Conservation (phyloP, 2,113 vertebrate genomes). For the Azemiops feae region DNA sequence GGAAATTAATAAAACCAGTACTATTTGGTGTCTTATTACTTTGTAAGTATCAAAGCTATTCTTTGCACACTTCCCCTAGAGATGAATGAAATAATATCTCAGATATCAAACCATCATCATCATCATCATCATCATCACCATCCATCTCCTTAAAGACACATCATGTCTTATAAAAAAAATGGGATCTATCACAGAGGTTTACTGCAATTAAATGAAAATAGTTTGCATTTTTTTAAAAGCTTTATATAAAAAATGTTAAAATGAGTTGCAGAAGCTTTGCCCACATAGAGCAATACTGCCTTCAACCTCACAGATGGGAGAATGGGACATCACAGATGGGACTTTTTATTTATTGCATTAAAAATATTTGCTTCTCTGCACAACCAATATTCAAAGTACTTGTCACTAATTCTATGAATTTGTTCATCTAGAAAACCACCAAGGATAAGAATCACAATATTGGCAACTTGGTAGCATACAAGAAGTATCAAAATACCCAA, state of each 20-base stretch:
- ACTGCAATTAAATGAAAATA: slow-evolving; percentile 26
- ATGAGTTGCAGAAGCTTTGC: not conserved
- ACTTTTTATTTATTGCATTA: not conserved
- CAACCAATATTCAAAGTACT: not conserved
- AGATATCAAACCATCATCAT: not conserved
- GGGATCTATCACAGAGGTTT: slow-evolving; percentile 15
- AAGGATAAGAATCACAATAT: not conserved
- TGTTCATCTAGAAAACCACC: not conserved
- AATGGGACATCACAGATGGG: slow-evolving; percentile 2
- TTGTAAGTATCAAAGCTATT: not conserved
- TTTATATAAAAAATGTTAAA: not conserved
- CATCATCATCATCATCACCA: not conserved
- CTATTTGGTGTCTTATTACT: too few species aligned
- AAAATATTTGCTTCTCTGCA: not conserved
- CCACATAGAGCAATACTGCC: not conserved
- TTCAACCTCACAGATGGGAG: not conserved
- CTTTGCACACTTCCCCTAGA: not conserved
- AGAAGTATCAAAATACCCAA: not conserved
- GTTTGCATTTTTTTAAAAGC: not conserved
- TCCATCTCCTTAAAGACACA: not conserved
- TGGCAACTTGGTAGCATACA: not conserved
- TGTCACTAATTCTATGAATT: not conserved
- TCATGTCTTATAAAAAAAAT: slow-evolving; percentile 9
- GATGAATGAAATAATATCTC: not conserved
- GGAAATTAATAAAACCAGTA: too few species aligned